Base-by-base conservation (phyloP, 2,888 invertebrate species). In the Petrolisthes cinctipes region DNA sequence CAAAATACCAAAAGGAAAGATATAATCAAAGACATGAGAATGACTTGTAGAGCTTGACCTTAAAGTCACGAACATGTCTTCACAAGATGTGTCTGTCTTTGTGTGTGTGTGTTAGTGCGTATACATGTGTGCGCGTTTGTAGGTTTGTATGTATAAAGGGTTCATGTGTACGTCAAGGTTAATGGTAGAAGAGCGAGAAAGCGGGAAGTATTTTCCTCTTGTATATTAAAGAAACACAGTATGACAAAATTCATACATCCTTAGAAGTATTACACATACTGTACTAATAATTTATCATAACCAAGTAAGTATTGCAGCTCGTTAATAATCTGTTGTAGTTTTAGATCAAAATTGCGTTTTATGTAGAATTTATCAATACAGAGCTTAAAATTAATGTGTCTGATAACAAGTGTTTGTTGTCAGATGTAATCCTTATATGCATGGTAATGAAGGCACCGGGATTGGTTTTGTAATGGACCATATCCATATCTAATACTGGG, bases 151-250 rank as follows among this genome's bases (percentile, higher is more conserved):
- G 61, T 17, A 17, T 61, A 17, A 61, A 17, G 37, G 37, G 37
- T 37, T 37, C 37, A 37, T 37, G 37, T 37, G 37, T 37, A 37
- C 37, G 37, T 37, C 37, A 37, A 37, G 37, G 37, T 37, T 37
- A 37, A 37, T 37, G 37, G 37, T 37, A 37, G 37, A 37, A 37
- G n/a, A 37, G 37, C 37, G 37, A 37, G 37, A 37, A 37, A 37
- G 37, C 37, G 37, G 37, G 37, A 37, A 37, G 37, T 37, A 61
- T 61, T 61, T 61, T 61, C 61, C 61, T 11, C 61, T 11, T 71
- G 17, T 71, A 71, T 71, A 71, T 71, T n/a, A 71, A 71, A n/a
- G 71, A 71, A 71, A 71, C 71, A 71, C 71, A 71, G 71, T 71
- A 71, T 71, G 71, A 71, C 71, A 71, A 61, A 61, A 11, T 71